Percentiles rank a stretch among this genome's conserved stretches.
phyloP scores from a whole-genome alignment of 1,140 invertebrate genomes.

The Drosophila arizonae region DNA sequence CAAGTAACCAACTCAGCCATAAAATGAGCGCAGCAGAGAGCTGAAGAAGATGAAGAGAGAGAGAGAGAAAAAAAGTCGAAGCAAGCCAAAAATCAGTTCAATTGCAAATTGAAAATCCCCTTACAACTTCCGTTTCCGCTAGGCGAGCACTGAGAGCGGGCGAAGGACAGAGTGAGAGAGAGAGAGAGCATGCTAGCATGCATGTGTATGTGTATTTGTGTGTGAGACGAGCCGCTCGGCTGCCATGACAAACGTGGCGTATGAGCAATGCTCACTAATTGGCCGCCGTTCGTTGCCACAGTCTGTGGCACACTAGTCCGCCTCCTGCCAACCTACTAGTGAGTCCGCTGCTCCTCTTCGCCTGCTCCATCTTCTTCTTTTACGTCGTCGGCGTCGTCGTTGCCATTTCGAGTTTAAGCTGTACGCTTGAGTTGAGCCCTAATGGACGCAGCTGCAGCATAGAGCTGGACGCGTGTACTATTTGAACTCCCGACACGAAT shows the following conservation, averaged over 20 bases:
- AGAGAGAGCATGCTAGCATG: slow-evolving; percentile 3
- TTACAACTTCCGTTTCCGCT: slow-evolving; percentile 80
- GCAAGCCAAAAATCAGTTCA: slow-evolving; percentile 80
- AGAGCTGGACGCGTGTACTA: neutral
- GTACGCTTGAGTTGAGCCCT: slow-evolving; percentile 47
- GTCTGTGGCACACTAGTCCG: slow-evolving; percentile 26
- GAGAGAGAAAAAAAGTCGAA: slow-evolving; percentile 11
- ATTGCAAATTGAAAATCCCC: slow-evolving; percentile 82
- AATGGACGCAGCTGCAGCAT: slow-evolving; percentile 27
- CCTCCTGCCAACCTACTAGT: neutral
- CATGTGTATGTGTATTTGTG: slow-evolving; percentile 8
- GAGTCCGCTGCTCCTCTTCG: neutral
- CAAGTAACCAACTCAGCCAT: slow-evolving; percentile 73
- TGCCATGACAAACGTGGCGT: slow-evolving; percentile 79
- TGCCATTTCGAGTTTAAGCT: slow-evolving; percentile 32
- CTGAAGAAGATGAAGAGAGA: neutral
- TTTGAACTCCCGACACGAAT: neutral
- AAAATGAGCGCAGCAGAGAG: slow-evolving; percentile 66
- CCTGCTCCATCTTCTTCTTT: neutral
- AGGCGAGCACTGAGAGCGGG: slow-evolving; percentile 35
- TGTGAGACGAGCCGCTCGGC: slow-evolving; percentile 25
- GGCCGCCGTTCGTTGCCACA: slow-evolving; percentile 66
- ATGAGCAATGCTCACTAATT: slow-evolving; percentile 81
- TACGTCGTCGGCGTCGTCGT: neutral
- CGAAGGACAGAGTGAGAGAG: slow-evolving; percentile 15